Evolutionary conservation across 2,888 invertebrate genomes (phyloP), one percentile per base, ranked within the genome.

Genomic region (Synanthedon formicaeformis): DNA sequence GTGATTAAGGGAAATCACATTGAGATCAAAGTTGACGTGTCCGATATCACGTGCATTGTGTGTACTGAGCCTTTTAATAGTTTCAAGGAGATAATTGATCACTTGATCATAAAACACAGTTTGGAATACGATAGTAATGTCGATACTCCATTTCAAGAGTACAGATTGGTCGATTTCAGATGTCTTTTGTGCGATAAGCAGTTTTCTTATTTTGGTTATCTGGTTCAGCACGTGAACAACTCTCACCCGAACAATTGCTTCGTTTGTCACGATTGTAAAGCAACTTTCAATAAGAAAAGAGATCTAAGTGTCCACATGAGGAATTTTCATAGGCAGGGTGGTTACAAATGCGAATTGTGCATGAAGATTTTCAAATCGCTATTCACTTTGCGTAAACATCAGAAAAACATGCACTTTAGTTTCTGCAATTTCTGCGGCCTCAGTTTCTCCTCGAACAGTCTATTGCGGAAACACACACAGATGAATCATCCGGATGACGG

Each of bases 1-100:
- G 52, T 64, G 4, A 71, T 81, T 4, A 81, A 75, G 61, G 78
- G 79, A 3, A 76, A 65, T 41, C 64, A 77, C 16, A 63, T 77
- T 0, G 76, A 80, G 57, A 71, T 85, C 1, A 82, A 81, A 58
- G 63, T 86, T 4, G 86, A 86, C 51, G 74, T 84, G 1, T 86
- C 86, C 0, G 75, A 80, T 55, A 71, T 83, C 1, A 52, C 57
- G 10, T 86, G 86, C 55, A 72, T 79, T 41, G 67, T 83, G 11
- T 86, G 86, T 58, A 69, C 65, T 40, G 75, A 75, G 53, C 62
- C 71, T 0, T 83, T 82, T 51, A 58, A 59, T 10, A 64, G 55
- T 51, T 63, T 77, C 12, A 60, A 68, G 2, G 78, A 78, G 50
- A 67, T 84, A 6, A 60, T 85, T 3, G 74, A 78, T 53, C 86